phyloP scores from a whole-genome alignment of 2,113 vertebrate genomes.

The Trematomus loennbergii region DNA sequence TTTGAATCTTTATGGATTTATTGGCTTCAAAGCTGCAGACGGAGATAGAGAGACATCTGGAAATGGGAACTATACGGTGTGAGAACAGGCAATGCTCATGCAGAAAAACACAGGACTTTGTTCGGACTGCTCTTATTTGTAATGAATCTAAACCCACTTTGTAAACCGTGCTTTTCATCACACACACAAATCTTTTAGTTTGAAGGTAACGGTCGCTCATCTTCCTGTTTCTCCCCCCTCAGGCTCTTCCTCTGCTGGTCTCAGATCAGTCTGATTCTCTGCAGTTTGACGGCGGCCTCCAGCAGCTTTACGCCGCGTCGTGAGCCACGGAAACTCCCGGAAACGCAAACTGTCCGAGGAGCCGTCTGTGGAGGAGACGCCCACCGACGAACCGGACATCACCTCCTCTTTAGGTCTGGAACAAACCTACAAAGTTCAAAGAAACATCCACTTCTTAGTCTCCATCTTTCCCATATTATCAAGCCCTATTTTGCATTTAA shows the following conservation, averaged over 20 bases:
- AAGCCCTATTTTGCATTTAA: too few relatives aligned
- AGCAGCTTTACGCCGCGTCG: slow-evolving; percentile 64
- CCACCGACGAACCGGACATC: neutral
- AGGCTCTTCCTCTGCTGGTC: slow-evolving; percentile 72
- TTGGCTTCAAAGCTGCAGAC: neutral
- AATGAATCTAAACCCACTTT: too few relatives aligned
- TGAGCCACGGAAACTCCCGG: slow-evolving; percentile 26
- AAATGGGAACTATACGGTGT: neutral
- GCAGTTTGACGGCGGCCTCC: slow-evolving; percentile 65
- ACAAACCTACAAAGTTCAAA: too few relatives aligned
- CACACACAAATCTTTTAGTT: too few relatives aligned
- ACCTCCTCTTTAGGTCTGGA: neutral
- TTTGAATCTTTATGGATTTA: neutral
- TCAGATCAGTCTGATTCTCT: slow-evolving; percentile 26
- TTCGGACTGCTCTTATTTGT: too few relatives aligned
- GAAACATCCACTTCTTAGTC: too few relatives aligned
- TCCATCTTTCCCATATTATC: too few relatives aligned
- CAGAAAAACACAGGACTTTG: neutral
- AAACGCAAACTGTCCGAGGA: slow-evolving; percentile 54
- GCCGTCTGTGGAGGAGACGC: neutral
- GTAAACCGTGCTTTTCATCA: too few relatives aligned
- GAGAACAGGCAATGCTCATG: neutral
- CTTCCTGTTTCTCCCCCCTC: neutral
- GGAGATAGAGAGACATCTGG: neutral
- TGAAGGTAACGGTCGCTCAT: neutral